Conservation (phyloP, 2,888 invertebrate genomes). For the Sipunculus nudus region DNA sequence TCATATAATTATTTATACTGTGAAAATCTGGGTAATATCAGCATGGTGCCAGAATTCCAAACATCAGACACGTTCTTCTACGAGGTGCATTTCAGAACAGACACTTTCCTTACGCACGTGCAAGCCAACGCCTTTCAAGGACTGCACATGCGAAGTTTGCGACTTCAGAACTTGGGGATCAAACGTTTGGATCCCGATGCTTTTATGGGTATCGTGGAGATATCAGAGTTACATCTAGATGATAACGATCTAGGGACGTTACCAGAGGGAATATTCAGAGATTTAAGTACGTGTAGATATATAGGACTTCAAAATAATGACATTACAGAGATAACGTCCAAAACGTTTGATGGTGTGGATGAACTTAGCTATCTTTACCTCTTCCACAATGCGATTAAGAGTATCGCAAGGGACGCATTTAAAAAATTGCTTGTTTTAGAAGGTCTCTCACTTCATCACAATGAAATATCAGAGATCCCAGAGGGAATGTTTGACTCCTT, state of each 20-base stretch:
- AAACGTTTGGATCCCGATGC: not conserved
- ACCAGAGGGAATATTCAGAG: conserved; percentile 11
- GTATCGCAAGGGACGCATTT: conserved; percentile 12
- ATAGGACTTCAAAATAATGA: conserved; percentile 34
- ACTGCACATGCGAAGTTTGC: conserved; percentile 6
- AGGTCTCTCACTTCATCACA: conserved; percentile 22
- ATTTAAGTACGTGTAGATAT: conserved; percentile 15
- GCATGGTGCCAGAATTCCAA: conserved; percentile 15
- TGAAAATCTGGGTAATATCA: conserved; percentile 15
- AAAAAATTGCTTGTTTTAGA: conserved; percentile 7
- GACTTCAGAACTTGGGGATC: conserved; percentile 12
- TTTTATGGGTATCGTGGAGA: no score
- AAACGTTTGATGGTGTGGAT: conserved; percentile 19
- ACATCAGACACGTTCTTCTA: conserved; percentile 13
- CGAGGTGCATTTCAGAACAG: conserved; percentile 17
- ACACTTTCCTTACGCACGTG: conserved; percentile 3
- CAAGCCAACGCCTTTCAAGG: conserved; percentile 24
- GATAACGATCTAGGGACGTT: conserved; percentile 21
- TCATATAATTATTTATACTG: conserved; percentile 23
- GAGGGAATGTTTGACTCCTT: conserved; percentile 14
- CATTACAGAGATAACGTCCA: conserved; percentile 8
- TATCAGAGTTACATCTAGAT: conserved; percentile 26
- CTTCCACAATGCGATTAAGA: conserved; percentile 24
- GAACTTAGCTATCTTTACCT: conserved; percentile 20
- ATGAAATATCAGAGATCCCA: conserved; percentile 16